Evolutionary conservation across 37 sponge, comb jelly and placozoan genomes (phyloP).

Genomic region (Amphimedon queenslandica): DNA sequence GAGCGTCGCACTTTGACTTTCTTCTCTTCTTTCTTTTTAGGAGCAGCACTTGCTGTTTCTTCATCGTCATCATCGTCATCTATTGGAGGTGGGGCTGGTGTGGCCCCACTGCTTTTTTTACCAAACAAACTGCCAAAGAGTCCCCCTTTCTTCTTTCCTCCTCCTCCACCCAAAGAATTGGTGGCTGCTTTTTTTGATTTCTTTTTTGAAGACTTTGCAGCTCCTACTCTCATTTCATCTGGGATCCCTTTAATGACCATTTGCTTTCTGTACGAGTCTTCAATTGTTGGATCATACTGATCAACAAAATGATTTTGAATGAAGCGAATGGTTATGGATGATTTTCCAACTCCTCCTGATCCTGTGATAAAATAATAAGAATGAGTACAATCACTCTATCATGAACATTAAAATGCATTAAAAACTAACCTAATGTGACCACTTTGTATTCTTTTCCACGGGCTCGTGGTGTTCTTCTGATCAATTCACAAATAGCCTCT

Average conservation of each 20-base stretch:
- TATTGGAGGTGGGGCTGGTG: too few relatives aligned
- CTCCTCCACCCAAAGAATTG: conserved; percentile 1
- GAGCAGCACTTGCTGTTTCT: conserved; percentile 5
- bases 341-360: conserved; percentile 91
- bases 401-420: not conserved
- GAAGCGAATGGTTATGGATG: conserved; percentile 65
- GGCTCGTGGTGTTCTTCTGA: conserved; percentile 58
- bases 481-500: conserved; percentile 76
- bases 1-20: conserved; percentile 56
- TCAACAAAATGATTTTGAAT: conserved; percentile 69
- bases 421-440: not conserved
- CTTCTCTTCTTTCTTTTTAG: conserved; percentile 42
- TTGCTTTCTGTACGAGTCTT: conserved; percentile 91
- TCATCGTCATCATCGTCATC: not conserved
- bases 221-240: not conserved
- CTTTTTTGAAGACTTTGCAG: not conserved
- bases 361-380: conserved; percentile 33
- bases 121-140: conserved; percentile 38
- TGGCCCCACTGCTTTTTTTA: conserved; percentile 8
- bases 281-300: conserved; percentile 91
- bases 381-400: not conserved
- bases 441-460: conserved; percentile 53
- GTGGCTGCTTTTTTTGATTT: not conserved
- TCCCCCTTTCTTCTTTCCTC: too few relatives aligned
- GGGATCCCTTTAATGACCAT: conserved; percentile 63